Percentiles rank a stretch among this genome's conserved stretches.
These are phyloP conservation scores for Myotis yumanensis DNA, from an alignment of 2,113 vertebrate genomes.

Conservation along the genomic window DNA sequence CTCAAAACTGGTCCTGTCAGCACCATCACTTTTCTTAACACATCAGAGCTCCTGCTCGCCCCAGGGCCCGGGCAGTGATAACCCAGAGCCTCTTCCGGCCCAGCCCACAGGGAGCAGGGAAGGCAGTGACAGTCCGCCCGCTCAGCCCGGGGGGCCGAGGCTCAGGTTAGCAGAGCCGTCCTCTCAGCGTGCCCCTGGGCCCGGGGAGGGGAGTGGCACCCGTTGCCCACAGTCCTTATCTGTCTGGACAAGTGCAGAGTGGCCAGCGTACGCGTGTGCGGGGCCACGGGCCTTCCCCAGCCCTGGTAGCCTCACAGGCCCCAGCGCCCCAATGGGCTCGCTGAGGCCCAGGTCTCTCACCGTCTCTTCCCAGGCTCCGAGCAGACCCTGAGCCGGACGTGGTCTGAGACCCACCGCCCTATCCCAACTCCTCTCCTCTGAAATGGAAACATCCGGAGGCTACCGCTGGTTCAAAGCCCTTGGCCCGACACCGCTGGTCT, in stretches of 20 bases:
- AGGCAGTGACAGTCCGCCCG: rapidly evolving
- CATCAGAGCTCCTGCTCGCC: not conserved
- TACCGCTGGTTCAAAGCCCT: not conserved
- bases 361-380: not conserved
- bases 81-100: not conserved
- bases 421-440: not conserved
- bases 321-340: not conserved
- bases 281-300: not conserved
- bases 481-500: rapidly evolving
- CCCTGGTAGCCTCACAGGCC: rapidly evolving
- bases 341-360: no score
- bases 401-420: not conserved
- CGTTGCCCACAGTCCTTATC: not conserved
- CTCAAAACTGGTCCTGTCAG: not conserved
- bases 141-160: rapidly evolving
- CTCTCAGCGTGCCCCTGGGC: no score
- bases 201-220: not conserved
- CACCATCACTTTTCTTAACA: not conserved
- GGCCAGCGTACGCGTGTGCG: not conserved
- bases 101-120: rapidly evolving
- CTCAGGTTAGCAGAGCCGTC: not conserved
- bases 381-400: not conserved
- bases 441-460: not conserved
- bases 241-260: rapidly evolving
- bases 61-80: not conserved